Percentiles rank a stretch among this genome's conserved stretches.
Evolutionary conservation across 2,797 vertebrate species (phyloP).

Genomic region (Tamandua tetradactyla): DNA sequence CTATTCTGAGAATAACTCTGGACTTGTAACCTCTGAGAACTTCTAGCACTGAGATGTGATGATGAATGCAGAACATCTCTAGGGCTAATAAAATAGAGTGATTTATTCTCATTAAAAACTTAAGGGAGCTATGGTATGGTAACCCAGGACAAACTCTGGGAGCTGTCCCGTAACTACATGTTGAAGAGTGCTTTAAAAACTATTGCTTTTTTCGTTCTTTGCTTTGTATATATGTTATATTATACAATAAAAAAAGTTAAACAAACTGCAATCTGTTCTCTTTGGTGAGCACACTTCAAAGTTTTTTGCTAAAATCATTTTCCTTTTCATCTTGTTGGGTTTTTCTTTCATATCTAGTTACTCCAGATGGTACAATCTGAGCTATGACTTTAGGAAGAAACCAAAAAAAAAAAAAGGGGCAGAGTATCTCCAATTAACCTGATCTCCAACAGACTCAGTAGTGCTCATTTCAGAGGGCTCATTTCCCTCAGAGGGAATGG

Average conservation of each 20-base stretch:
- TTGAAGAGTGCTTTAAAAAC: too few relatives aligned
- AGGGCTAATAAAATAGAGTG: not conserved
- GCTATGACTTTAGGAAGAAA: not conserved
- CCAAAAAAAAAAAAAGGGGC: not conserved
- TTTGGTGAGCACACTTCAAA: not conserved
- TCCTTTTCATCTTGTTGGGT: not conserved
- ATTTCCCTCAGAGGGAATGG: not conserved
- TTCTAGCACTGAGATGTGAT: not conserved
- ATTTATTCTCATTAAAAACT: not conserved
- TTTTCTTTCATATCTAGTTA: not conserved
- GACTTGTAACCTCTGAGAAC: not conserved
- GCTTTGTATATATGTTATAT: too few relatives aligned
- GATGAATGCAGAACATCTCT: not conserved
- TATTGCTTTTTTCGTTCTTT: too few relatives aligned
- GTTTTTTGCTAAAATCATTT: constrained; percentile 10
- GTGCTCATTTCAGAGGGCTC: not conserved
- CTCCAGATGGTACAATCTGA: not conserved
- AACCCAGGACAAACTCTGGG: too few relatives aligned
- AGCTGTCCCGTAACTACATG: too few relatives aligned
- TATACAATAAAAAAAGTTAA: too few relatives aligned
- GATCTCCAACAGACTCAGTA: not conserved
- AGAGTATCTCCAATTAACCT: not conserved
- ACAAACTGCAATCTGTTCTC: not conserved
- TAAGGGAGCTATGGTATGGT: too few relatives aligned
- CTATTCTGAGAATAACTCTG: not conserved